A percentile compares a stretch with the other conserved stretches of the same genome.
phyloP scores from a whole-genome alignment of 2,888 invertebrate genomes.

The Helicoverpa assulta region DNA sequence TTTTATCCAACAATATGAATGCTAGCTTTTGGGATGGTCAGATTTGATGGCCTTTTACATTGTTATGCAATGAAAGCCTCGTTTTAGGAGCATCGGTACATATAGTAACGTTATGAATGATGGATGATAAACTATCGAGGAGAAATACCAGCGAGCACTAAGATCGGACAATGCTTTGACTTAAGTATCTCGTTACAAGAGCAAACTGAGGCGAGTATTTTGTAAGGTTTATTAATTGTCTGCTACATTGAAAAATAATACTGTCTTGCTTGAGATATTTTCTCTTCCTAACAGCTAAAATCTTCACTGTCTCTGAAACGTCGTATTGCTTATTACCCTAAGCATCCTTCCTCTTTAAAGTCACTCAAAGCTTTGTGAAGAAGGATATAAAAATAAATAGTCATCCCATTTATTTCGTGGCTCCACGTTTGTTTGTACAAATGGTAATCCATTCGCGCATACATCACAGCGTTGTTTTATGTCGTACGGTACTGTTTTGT shows the following conservation, averaged over 20 bases:
- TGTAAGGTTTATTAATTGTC: too few relatives aligned
- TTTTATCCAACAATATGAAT: constrained; percentile 34
- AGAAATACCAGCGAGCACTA: constrained; percentile 22
- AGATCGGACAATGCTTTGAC: not conserved
- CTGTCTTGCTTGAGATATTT: too few relatives aligned
- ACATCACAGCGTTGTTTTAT: constrained; percentile 56
- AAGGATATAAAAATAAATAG: constrained; percentile 1
- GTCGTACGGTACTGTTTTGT: constrained; percentile 36
- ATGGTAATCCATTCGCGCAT: constrained; percentile 55
- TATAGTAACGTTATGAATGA: constrained; percentile 31
- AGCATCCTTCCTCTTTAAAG: not conserved
- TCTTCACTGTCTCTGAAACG: too few relatives aligned
- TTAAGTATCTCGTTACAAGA: not conserved
- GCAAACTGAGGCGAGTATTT: too few relatives aligned
- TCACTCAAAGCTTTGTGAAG: not conserved
- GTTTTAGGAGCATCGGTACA: constrained; percentile 29
- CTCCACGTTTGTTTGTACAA: constrained; percentile 38
- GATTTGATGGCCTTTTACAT: constrained; percentile 40
- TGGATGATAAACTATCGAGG: constrained; percentile 47
- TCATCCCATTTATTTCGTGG: constrained; percentile 27
- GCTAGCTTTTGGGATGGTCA: constrained; percentile 30
- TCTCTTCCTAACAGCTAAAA: too few relatives aligned
- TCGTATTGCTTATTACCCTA: not conserved
- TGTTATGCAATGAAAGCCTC: constrained; percentile 42
- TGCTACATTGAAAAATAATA: too few relatives aligned